A percentile compares a stretch with the other conserved stretches of the same genome.
phyloP scores from a whole-genome alignment of 2,888 invertebrate species.

The Scaptodrosophila latifasciaeformis region DNA sequence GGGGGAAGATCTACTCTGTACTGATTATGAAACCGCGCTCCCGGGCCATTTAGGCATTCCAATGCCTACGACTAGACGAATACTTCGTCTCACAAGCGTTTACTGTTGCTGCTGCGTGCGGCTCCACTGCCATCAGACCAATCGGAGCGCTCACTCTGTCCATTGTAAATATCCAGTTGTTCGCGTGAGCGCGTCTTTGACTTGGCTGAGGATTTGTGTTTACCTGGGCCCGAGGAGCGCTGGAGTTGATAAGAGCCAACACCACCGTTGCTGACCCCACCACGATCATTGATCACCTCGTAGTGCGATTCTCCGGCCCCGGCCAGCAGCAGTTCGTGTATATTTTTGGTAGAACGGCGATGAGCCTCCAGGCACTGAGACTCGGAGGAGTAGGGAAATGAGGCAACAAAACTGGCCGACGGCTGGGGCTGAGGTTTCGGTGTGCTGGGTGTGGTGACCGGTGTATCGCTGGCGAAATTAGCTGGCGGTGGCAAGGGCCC shows the following conservation, averaged over 20 bases:
- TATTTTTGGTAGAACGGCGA: slow-evolving; percentile 74
- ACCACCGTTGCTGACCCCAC: slow-evolving; percentile 17
- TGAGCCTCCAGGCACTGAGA: slow-evolving; percentile 75
- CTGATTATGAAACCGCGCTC: slow-evolving; percentile 32
- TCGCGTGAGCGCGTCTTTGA: slow-evolving; percentile 52
- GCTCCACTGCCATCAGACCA: slow-evolving; percentile 58
- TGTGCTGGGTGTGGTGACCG: slow-evolving; percentile 26
- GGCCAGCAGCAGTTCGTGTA: slow-evolving; percentile 75
- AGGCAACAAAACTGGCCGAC: slow-evolving; percentile 71
- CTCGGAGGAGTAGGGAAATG: slow-evolving; percentile 74
- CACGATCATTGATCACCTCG: slow-evolving; percentile 75
- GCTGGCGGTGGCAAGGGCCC: slow-evolving; percentile 52
- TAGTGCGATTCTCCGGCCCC: slow-evolving; percentile 78
- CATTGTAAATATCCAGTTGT: slow-evolving; percentile 52
- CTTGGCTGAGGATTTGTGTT: slow-evolving; percentile 40
- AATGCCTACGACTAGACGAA: slow-evolving; percentile 66
- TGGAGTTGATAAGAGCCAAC: slow-evolving; percentile 46
- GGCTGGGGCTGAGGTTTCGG: slow-evolving; percentile 9
- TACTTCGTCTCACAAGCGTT: slow-evolving; percentile 74
- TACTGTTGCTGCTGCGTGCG: slow-evolving; percentile 42
- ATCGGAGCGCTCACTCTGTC: slow-evolving; percentile 72
- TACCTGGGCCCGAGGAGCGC: slow-evolving; percentile 37
- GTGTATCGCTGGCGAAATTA: slow-evolving; percentile 54
- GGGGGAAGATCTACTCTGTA: slow-evolving; percentile 2
- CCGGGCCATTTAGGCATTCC: too few species aligned